Conservation (phyloP, 2,888 invertebrate genomes). For the Leucophenga montana region DNA sequence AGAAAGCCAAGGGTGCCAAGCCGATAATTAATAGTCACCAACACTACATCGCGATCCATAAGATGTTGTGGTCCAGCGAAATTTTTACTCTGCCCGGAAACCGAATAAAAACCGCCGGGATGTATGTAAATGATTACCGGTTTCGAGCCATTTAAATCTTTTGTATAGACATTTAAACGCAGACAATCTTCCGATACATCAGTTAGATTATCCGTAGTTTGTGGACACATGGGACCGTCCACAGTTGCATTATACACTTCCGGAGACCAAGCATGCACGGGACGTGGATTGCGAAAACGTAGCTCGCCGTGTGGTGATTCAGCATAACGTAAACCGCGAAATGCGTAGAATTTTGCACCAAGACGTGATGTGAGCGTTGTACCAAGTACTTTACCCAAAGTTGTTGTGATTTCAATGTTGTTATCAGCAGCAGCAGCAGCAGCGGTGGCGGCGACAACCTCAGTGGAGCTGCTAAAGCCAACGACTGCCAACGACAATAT, state of each 20-base stretch:
- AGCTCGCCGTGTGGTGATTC: slow-evolving; percentile 63
- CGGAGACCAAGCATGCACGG: slow-evolving; percentile 73
- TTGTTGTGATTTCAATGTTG: slow-evolving; percentile 57
- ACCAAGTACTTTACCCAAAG: slow-evolving; percentile 63
- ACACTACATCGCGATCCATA: slow-evolving; percentile 78
- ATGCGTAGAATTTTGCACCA: slow-evolving; percentile 60
- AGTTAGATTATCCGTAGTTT: slow-evolving; percentile 61
- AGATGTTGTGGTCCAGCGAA: slow-evolving; percentile 75
- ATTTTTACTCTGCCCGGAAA: slow-evolving; percentile 75
- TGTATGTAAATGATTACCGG: slow-evolving; percentile 81
- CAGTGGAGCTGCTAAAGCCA: background rate
- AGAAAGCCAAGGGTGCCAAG: slow-evolving; percentile 76
- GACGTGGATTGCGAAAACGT: slow-evolving; percentile 73
- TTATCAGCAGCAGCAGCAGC: background rate
- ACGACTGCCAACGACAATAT: background rate
- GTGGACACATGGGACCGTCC: slow-evolving; percentile 77
- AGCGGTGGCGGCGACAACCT: background rate
- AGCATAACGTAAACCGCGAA: slow-evolving; percentile 70
- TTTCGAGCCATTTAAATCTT: slow-evolving; percentile 51
- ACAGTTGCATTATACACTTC: slow-evolving; percentile 74
- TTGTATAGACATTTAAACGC: slow-evolving; percentile 76
- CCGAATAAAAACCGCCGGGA: slow-evolving; percentile 78
- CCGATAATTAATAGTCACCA: slow-evolving; percentile 80
- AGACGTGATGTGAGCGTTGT: slow-evolving; percentile 55
- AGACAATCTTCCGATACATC: slow-evolving; percentile 76